phyloP scores from a whole-genome alignment of 2,113 vertebrate species.

The Poeciliopsis prolifica region DNA sequence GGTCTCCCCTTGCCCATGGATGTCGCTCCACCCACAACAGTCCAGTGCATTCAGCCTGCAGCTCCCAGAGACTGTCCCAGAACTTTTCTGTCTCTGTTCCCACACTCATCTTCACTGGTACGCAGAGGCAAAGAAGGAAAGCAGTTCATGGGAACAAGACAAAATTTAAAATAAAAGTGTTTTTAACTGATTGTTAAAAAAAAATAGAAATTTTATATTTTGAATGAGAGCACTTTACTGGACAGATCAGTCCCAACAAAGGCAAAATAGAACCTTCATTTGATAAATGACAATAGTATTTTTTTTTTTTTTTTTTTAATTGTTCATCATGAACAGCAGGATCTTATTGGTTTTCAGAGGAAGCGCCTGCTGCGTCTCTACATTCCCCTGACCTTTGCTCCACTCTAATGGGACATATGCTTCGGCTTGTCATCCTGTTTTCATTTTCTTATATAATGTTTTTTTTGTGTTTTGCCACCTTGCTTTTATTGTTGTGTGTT shows the following conservation, averaged over 20 bases:
- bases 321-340: not conserved
- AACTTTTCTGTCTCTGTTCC: constrained; percentile 99
- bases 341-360: constrained; percentile 19
- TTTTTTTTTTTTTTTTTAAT: not conserved
- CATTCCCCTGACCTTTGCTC: constrained; percentile 48
- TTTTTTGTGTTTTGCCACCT: constrained; percentile 59
- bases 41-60: constrained; percentile 97
- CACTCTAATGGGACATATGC: constrained; percentile 72
- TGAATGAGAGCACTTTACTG: constrained; percentile 1
- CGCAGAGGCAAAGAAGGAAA: constrained; percentile 78
- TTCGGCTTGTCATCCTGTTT: constrained; percentile 60
- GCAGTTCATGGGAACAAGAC: constrained; percentile 17
- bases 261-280: not conserved
- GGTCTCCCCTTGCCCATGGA: constrained; percentile 98
- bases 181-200: not conserved
- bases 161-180: constrained; percentile 4
- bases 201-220: not conserved
- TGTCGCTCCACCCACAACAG: constrained; percentile 99
- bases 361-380: constrained; percentile 19
- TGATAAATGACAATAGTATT: constrained; percentile 1
- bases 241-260: constrained; percentile 10
- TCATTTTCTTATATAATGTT: constrained; percentile 22
- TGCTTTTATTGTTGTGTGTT: constrained; percentile 56
- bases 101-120: constrained; percentile 99
- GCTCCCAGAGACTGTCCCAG: constrained; percentile 97